A percentile compares a stretch with the other conserved stretches of the same genome.
Conservation (phyloP, 2,888 invertebrate genomes). For the Mongoloraphidia duomilia region DNA sequence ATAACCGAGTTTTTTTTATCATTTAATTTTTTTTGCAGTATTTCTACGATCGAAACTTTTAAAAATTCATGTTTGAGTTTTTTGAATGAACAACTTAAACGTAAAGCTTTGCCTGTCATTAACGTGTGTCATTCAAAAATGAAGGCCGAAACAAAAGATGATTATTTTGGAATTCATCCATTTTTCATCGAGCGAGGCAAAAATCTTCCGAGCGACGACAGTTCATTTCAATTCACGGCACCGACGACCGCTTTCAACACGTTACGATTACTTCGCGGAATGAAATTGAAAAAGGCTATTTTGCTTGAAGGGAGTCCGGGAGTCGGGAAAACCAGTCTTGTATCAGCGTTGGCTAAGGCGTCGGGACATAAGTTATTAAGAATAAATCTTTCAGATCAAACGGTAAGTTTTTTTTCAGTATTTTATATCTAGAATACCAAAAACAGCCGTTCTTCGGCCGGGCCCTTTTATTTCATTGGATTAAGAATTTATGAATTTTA, state of each 20-base stretch:
- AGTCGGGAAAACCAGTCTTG: conserved; percentile 93
- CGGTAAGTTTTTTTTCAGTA: conserved; percentile 40
- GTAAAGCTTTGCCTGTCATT: conserved; percentile 7
- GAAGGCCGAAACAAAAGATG: conserved; percentile 24
- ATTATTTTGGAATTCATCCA: conserved; percentile 58
- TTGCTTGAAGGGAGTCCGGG: conserved; percentile 95
- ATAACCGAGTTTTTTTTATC: background rate
- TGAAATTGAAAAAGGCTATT: conserved; percentile 84
- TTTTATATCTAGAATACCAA: background rate
- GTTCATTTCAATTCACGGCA: conserved; percentile 56
- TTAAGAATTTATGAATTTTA: too few relatives aligned
- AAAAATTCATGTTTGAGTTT: conserved; percentile 38
- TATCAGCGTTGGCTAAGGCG: conserved; percentile 74
- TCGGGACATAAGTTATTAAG: conserved; percentile 75
- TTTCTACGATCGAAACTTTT: conserved; percentile 25
- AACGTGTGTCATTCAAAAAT: conserved; percentile 8
- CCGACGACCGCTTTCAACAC: conserved; percentile 72
- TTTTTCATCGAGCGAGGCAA: conserved; percentile 53
- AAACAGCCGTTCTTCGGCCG: too few relatives aligned
- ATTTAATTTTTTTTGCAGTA: conserved; percentile 20
- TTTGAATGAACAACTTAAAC: conserved; percentile 38
- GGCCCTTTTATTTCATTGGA: too few relatives aligned
- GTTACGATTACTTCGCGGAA: conserved; percentile 68
- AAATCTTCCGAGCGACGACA: conserved; percentile 16
- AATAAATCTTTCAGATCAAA: conserved; percentile 97